phyloP scores from a whole-genome alignment of 2,113 vertebrate genomes.

The Bungarus multicinctus region DNA sequence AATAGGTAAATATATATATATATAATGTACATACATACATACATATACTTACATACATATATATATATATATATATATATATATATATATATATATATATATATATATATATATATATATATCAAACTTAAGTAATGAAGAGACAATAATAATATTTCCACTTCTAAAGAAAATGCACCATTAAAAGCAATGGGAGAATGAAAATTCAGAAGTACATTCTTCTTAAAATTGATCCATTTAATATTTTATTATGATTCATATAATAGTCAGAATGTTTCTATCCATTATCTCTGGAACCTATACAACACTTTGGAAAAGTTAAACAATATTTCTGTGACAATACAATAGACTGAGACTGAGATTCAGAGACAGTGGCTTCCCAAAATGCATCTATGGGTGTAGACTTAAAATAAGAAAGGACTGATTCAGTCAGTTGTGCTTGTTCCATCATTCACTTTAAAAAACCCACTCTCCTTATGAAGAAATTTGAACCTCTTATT shows the following conservation, averaged over 20 bases:
- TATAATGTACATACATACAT: too few relatives aligned
- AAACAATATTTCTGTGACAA: neutral
- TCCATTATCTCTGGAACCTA: neutral
- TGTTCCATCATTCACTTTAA: neutral
- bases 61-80: neutral
- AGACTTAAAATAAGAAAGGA: neutral
- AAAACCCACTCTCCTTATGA: neutral
- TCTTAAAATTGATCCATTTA: neutral
- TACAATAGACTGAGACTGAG: accelerated
- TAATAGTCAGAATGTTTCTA: neutral
- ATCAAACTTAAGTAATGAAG: neutral
- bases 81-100: neutral
- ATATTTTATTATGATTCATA: neutral
- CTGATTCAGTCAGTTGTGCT: neutral
- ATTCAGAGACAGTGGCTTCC: neutral
- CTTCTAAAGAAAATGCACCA: neutral
- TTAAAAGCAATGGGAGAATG: neutral
- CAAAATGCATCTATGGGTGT: neutral
- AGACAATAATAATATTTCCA: neutral
- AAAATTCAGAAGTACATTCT: neutral
- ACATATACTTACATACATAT: too few relatives aligned
- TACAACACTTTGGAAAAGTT: neutral
- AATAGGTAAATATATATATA: neutral
- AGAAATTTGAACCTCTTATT: neutral
- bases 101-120: neutral